Percentiles rank a stretch among this genome's conserved stretches.
Evolutionary conservation across 2,888 invertebrate genomes (phyloP).

Genomic region (Asteroscopus sphinx): DNA sequence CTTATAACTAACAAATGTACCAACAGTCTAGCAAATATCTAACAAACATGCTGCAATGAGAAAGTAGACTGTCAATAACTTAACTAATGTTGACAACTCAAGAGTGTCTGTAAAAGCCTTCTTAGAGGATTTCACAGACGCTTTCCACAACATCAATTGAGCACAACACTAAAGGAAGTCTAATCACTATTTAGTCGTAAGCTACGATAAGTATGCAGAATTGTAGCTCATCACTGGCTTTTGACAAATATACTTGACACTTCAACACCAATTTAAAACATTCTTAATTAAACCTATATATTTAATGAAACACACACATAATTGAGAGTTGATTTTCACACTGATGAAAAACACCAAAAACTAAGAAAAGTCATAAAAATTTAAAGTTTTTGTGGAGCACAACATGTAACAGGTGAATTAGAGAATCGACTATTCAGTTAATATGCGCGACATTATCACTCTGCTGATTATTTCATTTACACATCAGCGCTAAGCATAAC

Average conservation of each 20-base stretch:
- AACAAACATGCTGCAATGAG: too few relatives aligned
- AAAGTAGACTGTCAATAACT: too few relatives aligned
- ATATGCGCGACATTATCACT: background rate
- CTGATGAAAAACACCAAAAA: background rate
- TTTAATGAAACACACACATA: too few relatives aligned
- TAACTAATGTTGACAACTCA: too few relatives aligned
- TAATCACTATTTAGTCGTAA: background rate
- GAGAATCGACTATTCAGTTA: background rate
- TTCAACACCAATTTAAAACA: too few relatives aligned
- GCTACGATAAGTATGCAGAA: background rate
- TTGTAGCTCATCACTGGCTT: background rate
- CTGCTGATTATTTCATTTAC: constrained; percentile 9
- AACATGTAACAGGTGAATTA: constrained; percentile 68
- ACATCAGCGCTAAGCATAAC: constrained; percentile 28
- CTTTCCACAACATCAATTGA: constrained; percentile 22
- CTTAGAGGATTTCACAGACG: constrained; percentile 25
- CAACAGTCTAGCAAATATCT: too few relatives aligned
- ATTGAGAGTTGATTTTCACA: too few relatives aligned
- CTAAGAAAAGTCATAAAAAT: background rate
- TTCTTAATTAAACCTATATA: too few relatives aligned
- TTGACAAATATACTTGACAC: constrained; percentile 7
- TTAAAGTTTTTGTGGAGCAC: constrained; percentile 8
- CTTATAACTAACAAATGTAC: too few relatives aligned
- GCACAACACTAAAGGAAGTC: background rate
- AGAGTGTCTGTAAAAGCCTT: constrained; percentile 18